Evolutionary conservation across 1,140 invertebrate species (phyloP).

Genomic region (Aporrectodea caliginosa): DNA sequence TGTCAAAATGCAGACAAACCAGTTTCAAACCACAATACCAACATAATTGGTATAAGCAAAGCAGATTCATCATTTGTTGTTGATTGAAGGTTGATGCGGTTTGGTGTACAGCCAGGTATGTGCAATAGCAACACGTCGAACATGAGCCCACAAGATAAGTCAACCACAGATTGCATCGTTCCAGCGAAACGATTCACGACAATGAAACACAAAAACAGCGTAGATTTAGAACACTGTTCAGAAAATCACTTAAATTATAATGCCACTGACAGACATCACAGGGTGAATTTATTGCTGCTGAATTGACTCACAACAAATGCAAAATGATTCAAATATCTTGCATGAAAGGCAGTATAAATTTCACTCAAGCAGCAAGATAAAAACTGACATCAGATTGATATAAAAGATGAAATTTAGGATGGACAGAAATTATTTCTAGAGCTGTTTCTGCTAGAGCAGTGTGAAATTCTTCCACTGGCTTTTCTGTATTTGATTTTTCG

Average conservation of each 20-base stretch:
- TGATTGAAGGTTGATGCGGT: background rate
- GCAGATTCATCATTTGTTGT: background rate
- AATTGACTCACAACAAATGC: background rate
- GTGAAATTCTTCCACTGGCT: background rate
- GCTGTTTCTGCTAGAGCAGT: no score
- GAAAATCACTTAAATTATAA: background rate
- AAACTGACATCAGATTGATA: background rate
- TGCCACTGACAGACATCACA: no score
- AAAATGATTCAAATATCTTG: background rate
- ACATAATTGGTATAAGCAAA: background rate
- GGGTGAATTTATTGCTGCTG: no score
- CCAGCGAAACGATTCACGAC: background rate
- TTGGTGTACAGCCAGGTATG: background rate
- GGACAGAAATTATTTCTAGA: background rate
- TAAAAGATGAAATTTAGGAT: background rate
- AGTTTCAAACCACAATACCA: background rate
- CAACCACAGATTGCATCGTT: background rate
- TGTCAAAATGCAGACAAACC: background rate
- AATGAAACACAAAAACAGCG: background rate
- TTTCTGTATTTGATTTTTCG: background rate
- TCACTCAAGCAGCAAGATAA: background rate
- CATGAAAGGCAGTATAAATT: background rate
- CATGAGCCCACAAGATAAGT: background rate
- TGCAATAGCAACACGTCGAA: background rate
- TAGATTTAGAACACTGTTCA: background rate